A percentile compares a stretch with the other conserved stretches of the same genome.
phyloP scores from a whole-genome alignment of 2,113 vertebrate genomes.

The Murina feae region DNA sequence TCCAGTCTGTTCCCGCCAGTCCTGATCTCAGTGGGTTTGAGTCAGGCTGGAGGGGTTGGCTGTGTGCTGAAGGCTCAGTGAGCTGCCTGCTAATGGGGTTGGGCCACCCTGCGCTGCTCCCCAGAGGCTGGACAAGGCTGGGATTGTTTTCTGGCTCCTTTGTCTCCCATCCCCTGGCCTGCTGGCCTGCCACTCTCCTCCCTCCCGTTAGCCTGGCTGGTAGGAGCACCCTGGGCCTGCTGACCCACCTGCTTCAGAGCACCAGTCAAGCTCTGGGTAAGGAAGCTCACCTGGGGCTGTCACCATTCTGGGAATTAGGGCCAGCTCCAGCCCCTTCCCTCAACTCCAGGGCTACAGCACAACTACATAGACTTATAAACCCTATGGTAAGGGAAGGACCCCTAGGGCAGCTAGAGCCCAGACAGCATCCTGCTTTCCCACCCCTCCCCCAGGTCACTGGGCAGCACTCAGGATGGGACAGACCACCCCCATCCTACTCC shows the following conservation, averaged over 20 bases:
- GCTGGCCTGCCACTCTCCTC: conserved; percentile 70
- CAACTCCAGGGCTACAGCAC: background rate
- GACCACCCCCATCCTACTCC: background rate
- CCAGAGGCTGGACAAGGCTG: conserved; percentile 60
- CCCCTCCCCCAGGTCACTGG: background rate
- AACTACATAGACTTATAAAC: background rate
- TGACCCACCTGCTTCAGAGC: background rate
- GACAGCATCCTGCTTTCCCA: background rate
- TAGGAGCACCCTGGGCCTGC: background rate
- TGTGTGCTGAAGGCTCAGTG: conserved; percentile 30
- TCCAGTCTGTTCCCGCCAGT: background rate
- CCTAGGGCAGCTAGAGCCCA: background rate
- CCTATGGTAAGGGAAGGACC: background rate
- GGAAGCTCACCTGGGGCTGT: background rate
- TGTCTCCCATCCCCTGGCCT: conserved; percentile 64
- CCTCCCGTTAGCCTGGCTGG: conserved; percentile 78
- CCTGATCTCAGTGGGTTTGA: background rate
- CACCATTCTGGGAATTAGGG: background rate
- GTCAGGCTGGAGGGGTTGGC: background rate
- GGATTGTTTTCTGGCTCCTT: conserved; percentile 59
- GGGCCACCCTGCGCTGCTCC: conserved; percentile 36
- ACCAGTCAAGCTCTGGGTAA: background rate
- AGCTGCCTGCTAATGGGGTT: conserved; percentile 71
- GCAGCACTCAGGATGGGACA: background rate
- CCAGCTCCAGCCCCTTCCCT: background rate